phyloP scores from a whole-genome alignment of 2,888 invertebrate species.

The Lydus trimaculatus region DNA sequence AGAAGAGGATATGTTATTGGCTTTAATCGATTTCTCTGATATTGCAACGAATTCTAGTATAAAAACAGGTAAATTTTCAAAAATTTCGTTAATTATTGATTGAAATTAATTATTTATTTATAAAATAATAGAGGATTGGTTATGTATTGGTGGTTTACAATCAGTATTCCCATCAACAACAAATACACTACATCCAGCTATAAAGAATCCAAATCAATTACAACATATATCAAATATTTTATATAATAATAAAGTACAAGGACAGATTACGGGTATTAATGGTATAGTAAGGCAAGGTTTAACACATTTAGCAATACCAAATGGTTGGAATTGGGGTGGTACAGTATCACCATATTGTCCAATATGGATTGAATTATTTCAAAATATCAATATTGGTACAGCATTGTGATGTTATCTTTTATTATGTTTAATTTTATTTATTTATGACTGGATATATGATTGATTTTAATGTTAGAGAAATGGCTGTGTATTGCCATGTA shows the following conservation, averaged over 20 bases:
- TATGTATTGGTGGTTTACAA: constrained; percentile 46
- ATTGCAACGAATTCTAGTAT: constrained; percentile 28
- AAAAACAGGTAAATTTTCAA: constrained; percentile 39
- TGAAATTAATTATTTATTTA: constrained; percentile 9
- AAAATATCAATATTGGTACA: constrained; percentile 45
- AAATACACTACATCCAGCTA: constrained; percentile 40
- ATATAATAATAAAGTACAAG: constrained; percentile 44
- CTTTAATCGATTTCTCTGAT: constrained; percentile 55
- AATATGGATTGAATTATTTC: constrained; percentile 75
- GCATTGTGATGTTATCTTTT: constrained; percentile 53
- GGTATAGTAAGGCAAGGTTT: constrained; percentile 76
- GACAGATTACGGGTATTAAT: constrained; percentile 63
- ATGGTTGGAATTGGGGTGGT: constrained; percentile 87
- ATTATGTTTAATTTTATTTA: constrained; percentile 41
- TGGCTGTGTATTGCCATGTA: constrained; percentile 32
- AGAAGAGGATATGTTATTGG: constrained; percentile 49
- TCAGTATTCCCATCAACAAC: constrained; percentile 48
- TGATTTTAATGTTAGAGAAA: constrained; percentile 14
- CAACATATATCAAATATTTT: constrained; percentile 44
- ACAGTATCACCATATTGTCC: constrained; percentile 78
- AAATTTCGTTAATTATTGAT: neutral
- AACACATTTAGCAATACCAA: constrained; percentile 79
- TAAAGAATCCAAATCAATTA: constrained; percentile 12
- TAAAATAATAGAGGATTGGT: constrained; percentile 38
- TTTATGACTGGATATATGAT: constrained; percentile 36